phyloP scores from a whole-genome alignment of 2,888 invertebrate species.

The Cyaniris semiargus region DNA sequence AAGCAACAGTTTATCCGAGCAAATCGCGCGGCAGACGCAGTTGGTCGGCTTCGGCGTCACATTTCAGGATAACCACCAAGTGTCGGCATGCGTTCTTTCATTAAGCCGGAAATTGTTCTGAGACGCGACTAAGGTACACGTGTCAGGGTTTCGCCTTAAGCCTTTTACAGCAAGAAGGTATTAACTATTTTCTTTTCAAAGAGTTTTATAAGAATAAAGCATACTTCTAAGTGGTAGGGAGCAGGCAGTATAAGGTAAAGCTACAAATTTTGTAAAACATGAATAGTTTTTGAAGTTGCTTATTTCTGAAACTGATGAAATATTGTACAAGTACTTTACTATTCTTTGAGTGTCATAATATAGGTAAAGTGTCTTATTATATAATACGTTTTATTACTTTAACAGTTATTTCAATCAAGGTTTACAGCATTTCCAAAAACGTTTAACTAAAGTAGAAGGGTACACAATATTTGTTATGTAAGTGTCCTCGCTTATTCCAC shows the following conservation, averaged over 20 bases:
- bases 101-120: conserved; percentile 32
- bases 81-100: conserved; percentile 41
- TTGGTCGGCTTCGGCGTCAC: conserved; percentile 42
- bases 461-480: background rate
- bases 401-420: background rate
- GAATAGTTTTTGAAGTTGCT: background rate
- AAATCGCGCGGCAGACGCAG: conserved; percentile 23
- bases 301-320: background rate
- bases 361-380: too few species aligned
- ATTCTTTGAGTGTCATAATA: background rate
- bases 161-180: background rate
- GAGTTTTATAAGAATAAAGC: background rate
- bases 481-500: conserved; percentile 12
- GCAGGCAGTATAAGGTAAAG: background rate
- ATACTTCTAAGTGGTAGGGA: too few species aligned
- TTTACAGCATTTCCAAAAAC: background rate
- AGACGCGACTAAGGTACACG: conserved; percentile 3
- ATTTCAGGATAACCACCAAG: conserved; percentile 42
- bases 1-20: background rate
- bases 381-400: background rate
- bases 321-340: background rate
- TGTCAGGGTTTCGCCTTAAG: background rate
- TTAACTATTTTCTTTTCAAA: background rate
- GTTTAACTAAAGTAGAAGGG: background rate
- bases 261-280: too few species aligned